Evolutionary conservation across 2,888 invertebrate genomes (phyloP).

Genomic region (Drosophila formosana): DNA sequence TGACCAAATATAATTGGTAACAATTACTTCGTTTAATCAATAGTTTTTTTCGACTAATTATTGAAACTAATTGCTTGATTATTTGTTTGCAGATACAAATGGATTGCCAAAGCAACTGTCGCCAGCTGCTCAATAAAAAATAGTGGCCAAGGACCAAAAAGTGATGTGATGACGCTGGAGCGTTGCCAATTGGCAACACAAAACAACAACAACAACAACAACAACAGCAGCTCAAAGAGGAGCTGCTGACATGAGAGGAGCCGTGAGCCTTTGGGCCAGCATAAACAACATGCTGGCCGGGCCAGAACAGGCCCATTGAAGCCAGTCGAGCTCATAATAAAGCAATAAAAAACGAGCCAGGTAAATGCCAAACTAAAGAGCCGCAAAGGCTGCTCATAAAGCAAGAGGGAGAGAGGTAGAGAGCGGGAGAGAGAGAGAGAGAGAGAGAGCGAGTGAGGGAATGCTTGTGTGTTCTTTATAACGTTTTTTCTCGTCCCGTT

Average conservation of each 20-base stretch:
- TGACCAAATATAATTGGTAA: too few relatives aligned
- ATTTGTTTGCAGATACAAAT: slow-evolving; percentile 1
- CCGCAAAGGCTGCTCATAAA: slow-evolving; percentile 61
- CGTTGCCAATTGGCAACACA: slow-evolving; percentile 26
- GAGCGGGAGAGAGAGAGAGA: background rate
- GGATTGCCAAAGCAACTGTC: slow-evolving; percentile 14
- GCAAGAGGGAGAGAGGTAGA: background rate
- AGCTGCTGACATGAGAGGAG: slow-evolving; percentile 9
- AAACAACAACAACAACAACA: slow-evolving; percentile 26
- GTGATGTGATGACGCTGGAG: slow-evolving; percentile 24
- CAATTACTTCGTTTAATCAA: background rate
- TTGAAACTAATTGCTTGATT: background rate
- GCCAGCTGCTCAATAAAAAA: slow-evolving; percentile 29
- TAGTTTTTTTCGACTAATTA: slow-evolving; percentile 5
- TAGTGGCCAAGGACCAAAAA: background rate
- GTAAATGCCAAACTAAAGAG: slow-evolving; percentile 67
- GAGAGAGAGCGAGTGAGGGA: background rate
- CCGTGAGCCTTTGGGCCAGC: slow-evolving; percentile 34
- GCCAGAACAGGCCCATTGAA: slow-evolving; percentile 25
- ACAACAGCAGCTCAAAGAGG: background rate
- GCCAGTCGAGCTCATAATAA: slow-evolving; percentile 67
- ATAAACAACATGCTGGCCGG: slow-evolving; percentile 34
- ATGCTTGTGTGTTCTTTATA: slow-evolving; percentile 23
- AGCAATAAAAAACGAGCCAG: slow-evolving; percentile 71
- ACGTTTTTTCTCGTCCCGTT: slow-evolving; percentile 14